A percentile compares a stretch with the other conserved stretches of the same genome.
phyloP scores from a whole-genome alignment of 2,113 vertebrate genomes.

The Eolophus roseicapilla region DNA sequence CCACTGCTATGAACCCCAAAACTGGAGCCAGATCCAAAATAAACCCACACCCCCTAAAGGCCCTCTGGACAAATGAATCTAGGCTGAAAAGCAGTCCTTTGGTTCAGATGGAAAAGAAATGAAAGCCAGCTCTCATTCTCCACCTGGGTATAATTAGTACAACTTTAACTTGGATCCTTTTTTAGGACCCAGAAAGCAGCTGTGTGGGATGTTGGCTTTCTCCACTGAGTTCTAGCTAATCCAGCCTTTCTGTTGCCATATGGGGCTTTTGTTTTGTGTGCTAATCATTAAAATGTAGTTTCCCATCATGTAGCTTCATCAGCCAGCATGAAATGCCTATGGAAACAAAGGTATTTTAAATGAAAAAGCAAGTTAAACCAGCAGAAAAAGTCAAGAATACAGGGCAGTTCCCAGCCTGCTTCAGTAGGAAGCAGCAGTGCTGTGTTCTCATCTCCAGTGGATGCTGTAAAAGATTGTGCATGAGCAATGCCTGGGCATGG shows the following conservation, averaged over 20 bases:
- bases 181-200: not conserved
- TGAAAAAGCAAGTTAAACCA: not conserved
- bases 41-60: not conserved
- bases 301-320: not conserved
- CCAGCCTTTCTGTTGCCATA: not conserved
- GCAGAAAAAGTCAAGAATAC: not conserved
- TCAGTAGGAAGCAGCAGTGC: not conserved
- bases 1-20: not conserved
- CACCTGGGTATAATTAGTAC: not conserved
- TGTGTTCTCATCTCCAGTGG: not conserved
- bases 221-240: not conserved
- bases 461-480: not conserved
- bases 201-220: not conserved
- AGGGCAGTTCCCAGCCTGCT: not conserved
- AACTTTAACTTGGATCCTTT: not conserved
- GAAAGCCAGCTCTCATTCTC: not conserved
- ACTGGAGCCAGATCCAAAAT: not conserved
- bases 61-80: not conserved
- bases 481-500: not conserved
- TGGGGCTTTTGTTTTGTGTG: not conserved
- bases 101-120: not conserved
- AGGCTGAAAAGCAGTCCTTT: not conserved
- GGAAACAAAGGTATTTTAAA: not conserved
- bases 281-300: not conserved
- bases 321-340: not conserved